Evolutionary conservation across 1,140 invertebrate species (phyloP), one percentile per base, ranked within the genome.

Genomic region (Calephelis nemesis): DNA sequence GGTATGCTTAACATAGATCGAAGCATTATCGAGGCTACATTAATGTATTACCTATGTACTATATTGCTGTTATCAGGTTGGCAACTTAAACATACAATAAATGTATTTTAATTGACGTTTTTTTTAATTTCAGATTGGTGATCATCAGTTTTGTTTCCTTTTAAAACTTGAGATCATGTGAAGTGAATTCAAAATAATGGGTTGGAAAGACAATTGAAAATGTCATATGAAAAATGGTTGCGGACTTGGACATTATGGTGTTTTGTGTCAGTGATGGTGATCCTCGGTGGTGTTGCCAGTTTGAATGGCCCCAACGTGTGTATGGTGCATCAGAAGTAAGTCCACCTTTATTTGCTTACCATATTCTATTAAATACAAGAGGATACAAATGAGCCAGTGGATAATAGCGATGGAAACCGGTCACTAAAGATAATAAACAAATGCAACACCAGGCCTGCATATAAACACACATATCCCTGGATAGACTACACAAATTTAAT

Each of bases 261-360:
- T 65, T 68, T 81, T 58, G 49, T 74, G 49, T 7, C 11, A 60
- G 63, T 75, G 40, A 67, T 81, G 13, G 62, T 78, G 9, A 47
- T 76, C 47, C 62, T 85, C 63, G 74, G 77, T 40, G 79, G 79
- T 47, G 79, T 84, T 62, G 50, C 74, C 54, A 78, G 81, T 40
- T 73, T 92, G 8, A 86, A 75, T 47, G 91, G 91, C 12, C 74
- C 86, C 40, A 91, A 92, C 65, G 89, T 92, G 7, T 92, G 91
- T 79, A 89, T 85, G 80, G 88, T 90, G 65, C 81, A 90, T 63
- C 88, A 92, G 70, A 92, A 92, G 91, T 92, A 77, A 91, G 87
- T 88, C 13, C 15, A 30, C 42, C 30, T 30, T 30, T 30, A 30
- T 0, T 30, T 4, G 30, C 30, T 30, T 30, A 30, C 15, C 15